These are phyloP conservation scores for Neoniphon sammara DNA, from an alignment of 2,797 vertebrate species.

Conservation along the genomic window DNA sequence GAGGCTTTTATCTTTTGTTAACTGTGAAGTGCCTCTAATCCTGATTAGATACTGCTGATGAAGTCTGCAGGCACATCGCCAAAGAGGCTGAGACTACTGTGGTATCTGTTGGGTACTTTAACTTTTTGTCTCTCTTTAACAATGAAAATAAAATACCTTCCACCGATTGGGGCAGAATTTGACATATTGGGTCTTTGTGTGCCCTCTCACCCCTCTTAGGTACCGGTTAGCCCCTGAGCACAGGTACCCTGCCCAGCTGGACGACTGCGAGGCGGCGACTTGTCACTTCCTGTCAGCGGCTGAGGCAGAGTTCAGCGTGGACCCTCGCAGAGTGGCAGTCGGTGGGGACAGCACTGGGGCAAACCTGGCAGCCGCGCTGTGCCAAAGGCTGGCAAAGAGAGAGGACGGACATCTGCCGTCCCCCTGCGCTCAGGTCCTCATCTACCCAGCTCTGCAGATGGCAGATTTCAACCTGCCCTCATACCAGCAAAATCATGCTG, in stretches of 20 bases:
- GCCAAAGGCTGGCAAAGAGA: constrained; percentile 79
- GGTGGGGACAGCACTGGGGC: constrained; percentile 88
- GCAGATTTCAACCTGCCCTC: constrained; percentile 88
- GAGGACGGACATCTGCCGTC: constrained; percentile 78
- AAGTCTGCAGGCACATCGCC: constrained; percentile 79
- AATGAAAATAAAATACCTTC: constrained; percentile 1
- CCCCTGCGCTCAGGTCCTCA: constrained; percentile 87
- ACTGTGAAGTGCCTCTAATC: constrained; percentile 27
- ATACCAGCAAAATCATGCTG: constrained; percentile 84
- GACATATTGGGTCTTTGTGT: constrained; percentile 34
- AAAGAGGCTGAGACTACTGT: constrained; percentile 82
- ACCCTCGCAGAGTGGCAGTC: constrained; percentile 80
- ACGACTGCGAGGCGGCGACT: constrained; percentile 82
- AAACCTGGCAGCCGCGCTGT: constrained; percentile 78
- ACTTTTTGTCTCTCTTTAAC: constrained; percentile 1
- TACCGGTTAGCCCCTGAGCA: constrained; percentile 85
- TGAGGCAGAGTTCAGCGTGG: constrained; percentile 80
- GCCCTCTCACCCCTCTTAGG: constrained; percentile 63
- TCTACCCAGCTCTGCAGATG: constrained; percentile 85
- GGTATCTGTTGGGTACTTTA: constrained; percentile 85
- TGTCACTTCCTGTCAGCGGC: constrained; percentile 85
- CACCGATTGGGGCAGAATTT: constrained; percentile 13
- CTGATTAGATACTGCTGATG: constrained; percentile 80
- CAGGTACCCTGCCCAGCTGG: constrained; percentile 78
- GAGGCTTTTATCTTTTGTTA: constrained; percentile 8